Percentiles rank a stretch among this genome's conserved stretches.
These are phyloP conservation scores for Bucorvus abyssinicus DNA, from an alignment of 2,797 vertebrate species.

Conservation along the genomic window DNA sequence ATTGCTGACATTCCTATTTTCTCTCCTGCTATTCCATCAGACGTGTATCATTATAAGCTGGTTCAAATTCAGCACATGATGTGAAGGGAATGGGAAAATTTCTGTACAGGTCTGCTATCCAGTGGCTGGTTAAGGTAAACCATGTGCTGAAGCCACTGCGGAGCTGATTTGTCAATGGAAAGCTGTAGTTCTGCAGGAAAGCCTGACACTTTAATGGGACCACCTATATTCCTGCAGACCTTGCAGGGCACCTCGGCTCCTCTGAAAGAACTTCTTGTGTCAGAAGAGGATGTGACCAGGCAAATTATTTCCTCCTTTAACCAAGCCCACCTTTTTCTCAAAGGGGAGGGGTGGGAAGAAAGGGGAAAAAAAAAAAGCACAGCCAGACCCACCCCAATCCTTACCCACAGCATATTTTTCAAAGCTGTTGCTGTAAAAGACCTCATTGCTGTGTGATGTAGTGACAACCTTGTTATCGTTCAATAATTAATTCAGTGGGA, in stretches of 20 bases:
- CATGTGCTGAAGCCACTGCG: not conserved
- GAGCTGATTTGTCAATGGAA: not conserved
- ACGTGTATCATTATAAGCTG: not conserved
- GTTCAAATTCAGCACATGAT: not conserved
- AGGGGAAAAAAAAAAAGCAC: no score
- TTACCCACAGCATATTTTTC: not conserved
- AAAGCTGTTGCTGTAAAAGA: not conserved
- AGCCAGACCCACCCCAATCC: rapidly evolving
- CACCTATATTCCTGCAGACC: not conserved
- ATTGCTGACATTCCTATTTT: not conserved
- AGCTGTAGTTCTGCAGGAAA: not conserved
- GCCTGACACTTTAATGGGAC: no score
- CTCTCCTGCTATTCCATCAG: not conserved
- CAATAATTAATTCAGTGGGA: not conserved
- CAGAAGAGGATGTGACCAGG: not conserved
- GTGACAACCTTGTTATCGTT: not conserved
- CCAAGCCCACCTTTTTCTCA: not conserved
- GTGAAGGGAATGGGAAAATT: not conserved
- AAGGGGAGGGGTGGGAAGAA: not conserved
- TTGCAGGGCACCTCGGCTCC: not conserved
- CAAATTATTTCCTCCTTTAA: not conserved
- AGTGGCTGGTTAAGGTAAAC: not conserved
- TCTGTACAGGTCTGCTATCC: not conserved
- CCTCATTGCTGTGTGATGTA: not conserved
- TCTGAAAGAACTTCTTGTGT: not conserved